Evolutionary conservation across 2,888 invertebrate genomes (phyloP), one percentile per base, ranked within the genome.

Genomic region (Yponomeuta malinellus): DNA sequence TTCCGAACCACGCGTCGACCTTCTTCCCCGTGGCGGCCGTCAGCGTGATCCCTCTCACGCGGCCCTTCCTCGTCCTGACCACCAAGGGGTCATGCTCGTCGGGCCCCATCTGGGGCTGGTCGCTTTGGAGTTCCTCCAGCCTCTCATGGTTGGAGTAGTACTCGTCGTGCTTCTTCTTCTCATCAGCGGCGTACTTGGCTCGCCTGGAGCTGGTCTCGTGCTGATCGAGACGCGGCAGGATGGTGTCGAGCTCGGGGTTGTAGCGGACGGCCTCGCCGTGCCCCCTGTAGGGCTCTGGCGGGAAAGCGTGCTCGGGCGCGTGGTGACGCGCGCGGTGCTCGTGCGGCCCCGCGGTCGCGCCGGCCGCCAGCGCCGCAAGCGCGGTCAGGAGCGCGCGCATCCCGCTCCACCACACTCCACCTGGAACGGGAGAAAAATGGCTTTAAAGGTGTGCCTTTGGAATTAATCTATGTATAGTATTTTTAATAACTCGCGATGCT

Each of bases 1-100:
- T 96, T 63, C 96, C 96, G 79, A 95, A 93, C 96, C 97, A 97
- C 6, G 96, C 96, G 83, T 97, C 97, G 73, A 97, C 95, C 84
- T 95, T 94, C 86, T 97, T 95, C 72, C 95, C 95, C 73, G 97
- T 95, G 74, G 95, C 94, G 23, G 96, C 95, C 48, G 93, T 94
- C 75, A 96, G 88, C 68, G 96, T 96, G 73, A 94, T 92, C n/a
- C 97, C 97, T 78, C 94, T 93, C 69, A 97, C 95, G 83, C 94
- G 94, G 72, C 96, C 96, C 86, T 96, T 96, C 78, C 94, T 95
- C 37, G 96, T 97, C 76, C 95, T 93, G 33, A 97, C 93, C n/a
- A 97, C 89, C 68, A 97, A 90, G 1, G 95, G 95, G 81, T 96
- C 96, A 66, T 95, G 94, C 64, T 93, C 93, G 69, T 93, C 91